Evolutionary conservation across 2,113 vertebrate species (phyloP).

Genomic region (Tautogolabrus adspersus): DNA sequence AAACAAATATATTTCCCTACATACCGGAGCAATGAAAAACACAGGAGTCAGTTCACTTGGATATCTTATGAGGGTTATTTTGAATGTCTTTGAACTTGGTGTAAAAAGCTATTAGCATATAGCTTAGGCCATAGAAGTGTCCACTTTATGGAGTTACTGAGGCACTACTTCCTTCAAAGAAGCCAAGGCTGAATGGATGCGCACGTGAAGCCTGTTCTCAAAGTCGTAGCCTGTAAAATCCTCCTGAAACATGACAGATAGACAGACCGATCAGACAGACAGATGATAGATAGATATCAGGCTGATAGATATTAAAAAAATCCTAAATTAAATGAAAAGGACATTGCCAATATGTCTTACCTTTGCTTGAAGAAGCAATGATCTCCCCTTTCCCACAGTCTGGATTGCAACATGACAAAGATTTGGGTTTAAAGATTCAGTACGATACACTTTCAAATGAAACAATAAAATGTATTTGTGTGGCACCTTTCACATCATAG

Average conservation of each 20-base stretch:
- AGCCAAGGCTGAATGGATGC: constrained; percentile 95
- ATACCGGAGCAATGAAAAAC: constrained; percentile 30
- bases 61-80: constrained; percentile 28
- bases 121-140: constrained; percentile 45
- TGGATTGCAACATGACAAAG: constrained; percentile 72
- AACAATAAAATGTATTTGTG: too few relatives aligned
- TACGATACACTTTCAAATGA: too few relatives aligned
- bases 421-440: neutral
- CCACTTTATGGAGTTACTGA: constrained; percentile 84
- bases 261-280: neutral
- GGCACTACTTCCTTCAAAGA: constrained; percentile 94
- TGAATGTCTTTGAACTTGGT: constrained; percentile 32
- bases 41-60: constrained; percentile 34
- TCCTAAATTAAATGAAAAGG: too few relatives aligned
- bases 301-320: too few relatives aligned
- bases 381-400: constrained; percentile 93
- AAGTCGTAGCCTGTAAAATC: constrained; percentile 96
- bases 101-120: constrained; percentile 40
- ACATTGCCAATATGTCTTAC: constrained; percentile 75
- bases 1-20: constrained; percentile 41
- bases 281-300: neutral
- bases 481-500: too few relatives aligned
- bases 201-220: constrained; percentile 97
- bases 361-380: constrained; percentile 97
- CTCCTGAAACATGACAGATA: constrained; percentile 83